Base-by-base conservation (phyloP, 1,140 invertebrate genomes). In the Hyles vespertilio region DNA sequence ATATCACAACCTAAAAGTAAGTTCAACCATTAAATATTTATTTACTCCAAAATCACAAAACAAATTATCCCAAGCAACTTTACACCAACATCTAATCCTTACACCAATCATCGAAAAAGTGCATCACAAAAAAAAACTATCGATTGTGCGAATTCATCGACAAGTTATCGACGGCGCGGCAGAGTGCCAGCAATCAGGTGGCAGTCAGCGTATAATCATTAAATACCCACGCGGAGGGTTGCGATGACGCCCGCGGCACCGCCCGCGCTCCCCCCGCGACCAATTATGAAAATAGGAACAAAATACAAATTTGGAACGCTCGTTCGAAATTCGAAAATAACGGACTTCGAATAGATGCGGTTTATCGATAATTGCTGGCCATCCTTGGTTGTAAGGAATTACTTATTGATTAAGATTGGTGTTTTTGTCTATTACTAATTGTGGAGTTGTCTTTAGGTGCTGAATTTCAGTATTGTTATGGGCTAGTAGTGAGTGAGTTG, bases 171-270 rank as follows among this genome's bases (percentile, higher is more conserved):
- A 85, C 72, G 70, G 65, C 61, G 60, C 71, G 70, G 65, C 72
- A 64, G 51, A 63, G 73, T 69, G 67, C 63, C 79, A 71, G 85
- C 85, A 86, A 86, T 85, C 83, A 88, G 85, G 85, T 84, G 83
- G 85, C 83, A 88, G 85, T 88, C 85, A 88, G 83, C 85, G 85
- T 85, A 86, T 86, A 88, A 88, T 88, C 83, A 88, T 88, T 86
- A 88, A 88, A 88, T 88, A 86, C 85, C 85, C 83, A 79, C 79
- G 81, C 79, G 77, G 60, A 62, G 79, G 77, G 71, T 80, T 59
- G 71, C 75, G 77, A 84, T 82, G 80, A 83, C 81, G 81, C 84
- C 79, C 81, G 83, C 74, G 81, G 81, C 74, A 57, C 75, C 77
- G 72, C 77, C 79, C 69, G 51, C 55, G 34, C 61, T 55, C 75